Base-by-base conservation (phyloP, 2,888 invertebrate genomes). In the Chironomus riparius region DNA sequence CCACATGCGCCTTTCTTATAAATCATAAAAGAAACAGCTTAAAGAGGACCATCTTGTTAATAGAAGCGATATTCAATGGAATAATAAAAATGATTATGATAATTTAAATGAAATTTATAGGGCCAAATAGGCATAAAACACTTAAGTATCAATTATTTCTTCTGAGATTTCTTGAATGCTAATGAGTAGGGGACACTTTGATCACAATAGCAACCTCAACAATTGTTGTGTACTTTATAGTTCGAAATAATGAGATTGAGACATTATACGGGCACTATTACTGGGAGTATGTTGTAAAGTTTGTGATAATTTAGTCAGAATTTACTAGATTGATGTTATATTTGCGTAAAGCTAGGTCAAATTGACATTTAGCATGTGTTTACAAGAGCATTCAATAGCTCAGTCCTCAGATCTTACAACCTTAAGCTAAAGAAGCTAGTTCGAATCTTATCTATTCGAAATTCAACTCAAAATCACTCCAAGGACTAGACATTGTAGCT, bases 11-110 rank as follows among this genome's bases (percentile, higher is more conserved):
- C 28, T 38, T 38, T 38, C 38, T 38, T 38, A 38, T 38, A 38
- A 38, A 38, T 38, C 38, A 38, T 38, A 38, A 38, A 38, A 38
- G 38, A 28, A 47, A 38, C 38, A 69, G n/a, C 38, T 18, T 13
- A 15, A 69, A 69, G 38, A 47, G 65, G 24, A 71, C 12, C 71
- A 71, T 71, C 71, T 71, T 71, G 71, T 50, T 71, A 71, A 73
- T 73, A 65, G 38, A 38, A 38, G 10, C 38, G 38, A 38, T 38
- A 38, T 38, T 38, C 38, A 38, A 38, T 38, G 38, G 38, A 38
- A 38, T 38, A 38, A 38, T 38, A 38, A 38, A 38, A 38, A 38
- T 2, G 38, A 38, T 38, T 38, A 56, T 56, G 70, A 70, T 48
- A 18, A 48, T 48, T 48, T 70, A 48, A n/a, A 48, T 70, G 70